Percentiles rank a stretch among this genome's conserved stretches.
Conservation (phyloP, 1,140 invertebrate species). For the Penaeus japonicus region DNA sequence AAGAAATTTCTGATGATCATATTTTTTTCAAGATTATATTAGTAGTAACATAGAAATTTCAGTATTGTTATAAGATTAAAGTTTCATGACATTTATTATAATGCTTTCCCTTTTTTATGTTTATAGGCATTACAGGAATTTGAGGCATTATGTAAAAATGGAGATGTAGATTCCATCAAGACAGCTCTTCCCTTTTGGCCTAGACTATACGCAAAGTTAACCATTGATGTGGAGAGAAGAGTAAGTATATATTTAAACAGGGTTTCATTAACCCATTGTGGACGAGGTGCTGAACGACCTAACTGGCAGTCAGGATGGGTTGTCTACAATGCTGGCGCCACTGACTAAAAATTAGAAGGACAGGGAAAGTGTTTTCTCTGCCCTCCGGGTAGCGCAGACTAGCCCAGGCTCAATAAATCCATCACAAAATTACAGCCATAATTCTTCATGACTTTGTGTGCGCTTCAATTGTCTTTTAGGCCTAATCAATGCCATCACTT, state of each 20-base stretch:
- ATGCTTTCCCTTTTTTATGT: conserved; percentile 36
- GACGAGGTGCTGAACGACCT: no score
- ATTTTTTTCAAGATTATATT: neutral
- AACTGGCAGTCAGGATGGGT: no score
- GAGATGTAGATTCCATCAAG: conserved; percentile 72
- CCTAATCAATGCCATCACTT: no score
- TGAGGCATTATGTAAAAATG: conserved; percentile 70
- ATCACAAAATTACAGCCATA: conserved; percentile 65
- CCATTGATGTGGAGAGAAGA: conserved; percentile 79
- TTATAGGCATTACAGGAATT: conserved; percentile 82
- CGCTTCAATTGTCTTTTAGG: no score
- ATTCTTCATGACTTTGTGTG: neutral
- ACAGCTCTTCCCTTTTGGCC: conserved; percentile 80
- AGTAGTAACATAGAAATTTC: neutral
- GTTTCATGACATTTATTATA: neutral
- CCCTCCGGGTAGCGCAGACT: no score
- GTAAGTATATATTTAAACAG: conserved; percentile 72
- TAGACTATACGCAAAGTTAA: conserved; percentile 75
- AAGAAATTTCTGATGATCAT: neutral
- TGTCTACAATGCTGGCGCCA: no score
- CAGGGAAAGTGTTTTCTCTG: no score
- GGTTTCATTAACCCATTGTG: conserved; percentile 59
- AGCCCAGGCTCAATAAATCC: no score
- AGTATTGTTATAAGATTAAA: neutral
- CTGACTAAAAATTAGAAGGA: no score